Evolutionary conservation across 1,140 invertebrate genomes (phyloP), one percentile per base, ranked within the genome.

Genomic region (Magallana ariakensis): DNA sequence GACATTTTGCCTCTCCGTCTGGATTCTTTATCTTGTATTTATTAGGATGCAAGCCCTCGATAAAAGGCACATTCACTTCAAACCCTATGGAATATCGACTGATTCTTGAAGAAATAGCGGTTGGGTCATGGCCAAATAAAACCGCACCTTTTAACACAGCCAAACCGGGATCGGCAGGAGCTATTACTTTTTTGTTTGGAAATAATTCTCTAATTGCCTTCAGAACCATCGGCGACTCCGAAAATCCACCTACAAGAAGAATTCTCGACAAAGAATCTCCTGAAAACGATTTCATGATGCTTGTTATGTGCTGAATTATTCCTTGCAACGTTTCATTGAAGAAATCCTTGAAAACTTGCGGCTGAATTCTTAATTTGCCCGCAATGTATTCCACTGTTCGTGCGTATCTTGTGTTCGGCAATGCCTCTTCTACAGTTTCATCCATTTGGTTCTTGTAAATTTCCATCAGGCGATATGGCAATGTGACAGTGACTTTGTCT

Each of bases 241-340:
- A 88, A 56, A 90, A 90, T 0, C 89, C 89, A 57, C 89, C 89
- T 26, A 90, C 89, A 15, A 90, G 60, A n/a, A 90, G 58, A 62
- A 90, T 80, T 11, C 53, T 75, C 8, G 81, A 75, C 10, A 83
- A 60, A 15, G 16, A 53, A 11, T 66, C 87, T 55, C 56, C 53
- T 16, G 55, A 53, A 15, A 58, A 58, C 0, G 87, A 66, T 6
- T 60, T 82, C 1, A 90, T 22, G 19, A 89, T 85, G 46, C 57
- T 75, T 82, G 70, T 62, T 9, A 87, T 85, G 46, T 89, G 85
- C 11, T 87, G 83, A 46, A 85, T 70, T 15, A 89, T 57, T 54
- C 85, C 82, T 10, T 82, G 70, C 0, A 89, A 33, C 2, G 88
- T 83, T 33, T 89, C 85, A 6, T 75, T 70, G 53, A 89, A 89